Percentiles rank a stretch among this genome's conserved stretches.
Conservation (phyloP, 1,140 invertebrate genomes). For the Cydia amplana region DNA sequence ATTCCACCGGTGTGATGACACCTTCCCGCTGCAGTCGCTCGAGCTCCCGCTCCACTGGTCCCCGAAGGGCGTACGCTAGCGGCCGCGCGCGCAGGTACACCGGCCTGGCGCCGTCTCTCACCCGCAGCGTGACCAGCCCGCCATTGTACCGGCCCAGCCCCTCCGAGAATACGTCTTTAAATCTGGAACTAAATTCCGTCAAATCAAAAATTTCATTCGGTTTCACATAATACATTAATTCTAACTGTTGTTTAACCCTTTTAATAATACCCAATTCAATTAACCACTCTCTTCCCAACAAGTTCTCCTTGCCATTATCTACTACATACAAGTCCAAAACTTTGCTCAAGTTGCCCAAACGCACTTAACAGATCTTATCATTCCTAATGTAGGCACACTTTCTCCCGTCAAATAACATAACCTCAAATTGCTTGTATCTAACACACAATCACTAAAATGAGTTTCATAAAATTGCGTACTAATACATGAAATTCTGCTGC, state of each 20-base stretch:
- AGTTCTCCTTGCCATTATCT: conserved; percentile 11
- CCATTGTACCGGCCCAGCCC: conserved; percentile 47
- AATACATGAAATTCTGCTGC: no score
- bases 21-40: conserved; percentile 30
- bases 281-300: conserved; percentile 49
- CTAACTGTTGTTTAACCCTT: not conserved
- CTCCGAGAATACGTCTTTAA: conserved; percentile 44
- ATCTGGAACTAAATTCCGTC: conserved; percentile 47
- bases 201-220: not conserved
- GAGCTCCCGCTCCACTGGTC: conserved; percentile 37
- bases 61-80: conserved; percentile 45
- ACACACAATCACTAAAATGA: no score
- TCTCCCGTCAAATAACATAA: no score
- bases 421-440: no score
- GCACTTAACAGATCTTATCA: not conserved
- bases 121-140: conserved; percentile 35
- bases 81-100: conserved; percentile 50
- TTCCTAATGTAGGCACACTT: no score
- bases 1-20: not conserved
- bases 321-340: conserved; percentile 29
- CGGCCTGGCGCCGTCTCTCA: conserved; percentile 38
- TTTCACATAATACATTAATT: conserved; percentile 7
- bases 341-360: not conserved
- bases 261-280: conserved; percentile 36
- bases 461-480: no score